Evolutionary conservation across 2,888 invertebrate species (phyloP).

Genomic region (Eurytoma adleriae): DNA sequence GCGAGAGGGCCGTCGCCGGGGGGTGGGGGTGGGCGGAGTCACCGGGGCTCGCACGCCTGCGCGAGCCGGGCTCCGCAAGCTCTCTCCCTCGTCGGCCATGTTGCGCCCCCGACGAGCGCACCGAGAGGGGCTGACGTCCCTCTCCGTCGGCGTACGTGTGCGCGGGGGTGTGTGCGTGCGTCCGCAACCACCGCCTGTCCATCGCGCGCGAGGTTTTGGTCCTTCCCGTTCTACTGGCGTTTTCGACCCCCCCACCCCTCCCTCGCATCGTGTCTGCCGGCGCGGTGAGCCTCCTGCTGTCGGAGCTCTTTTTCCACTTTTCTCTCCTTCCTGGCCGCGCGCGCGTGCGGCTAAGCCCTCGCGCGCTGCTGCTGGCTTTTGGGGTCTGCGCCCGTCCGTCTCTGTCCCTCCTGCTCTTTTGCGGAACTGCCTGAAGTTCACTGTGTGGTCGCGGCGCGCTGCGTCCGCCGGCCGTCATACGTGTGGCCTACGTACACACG

Average conservation of each 20-base stretch:
- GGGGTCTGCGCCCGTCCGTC: not conserved
- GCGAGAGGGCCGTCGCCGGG: slow-evolving; percentile 38
- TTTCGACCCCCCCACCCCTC: not conserved
- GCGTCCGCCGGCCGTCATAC: not conserved
- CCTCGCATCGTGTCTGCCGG: not conserved
- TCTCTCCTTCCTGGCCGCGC: slow-evolving; percentile 37
- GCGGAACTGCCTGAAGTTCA: slow-evolving; percentile 10
- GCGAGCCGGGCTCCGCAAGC: slow-evolving; percentile 1
- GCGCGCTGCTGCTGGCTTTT: not conserved
- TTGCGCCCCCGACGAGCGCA: slow-evolving; percentile 52
- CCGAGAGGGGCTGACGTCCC: slow-evolving; percentile 37
- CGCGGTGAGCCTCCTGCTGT: slow-evolving; percentile 26
- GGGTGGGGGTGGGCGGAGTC: slow-evolving; percentile 41
- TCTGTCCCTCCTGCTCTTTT: slow-evolving; percentile 33
- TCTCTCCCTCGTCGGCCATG: slow-evolving; percentile 37
- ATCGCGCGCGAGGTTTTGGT: slow-evolving; percentile 53
- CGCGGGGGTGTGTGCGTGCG: slow-evolving; percentile 66
- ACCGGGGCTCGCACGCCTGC: slow-evolving; percentile 23
- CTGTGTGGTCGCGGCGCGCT: slow-evolving; percentile 1
- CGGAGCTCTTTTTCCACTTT: slow-evolving; percentile 44
- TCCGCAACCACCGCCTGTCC: slow-evolving; percentile 69
- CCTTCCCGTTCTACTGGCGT: slow-evolving; percentile 58
- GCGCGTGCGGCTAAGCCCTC: slow-evolving; percentile 5
- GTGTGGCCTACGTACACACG: not conserved
- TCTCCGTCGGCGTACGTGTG: slow-evolving; percentile 48